Evolutionary conservation across 1,140 invertebrate genomes (phyloP), one percentile per base, ranked within the genome.

Genomic region (Drosophila navojoa): DNA sequence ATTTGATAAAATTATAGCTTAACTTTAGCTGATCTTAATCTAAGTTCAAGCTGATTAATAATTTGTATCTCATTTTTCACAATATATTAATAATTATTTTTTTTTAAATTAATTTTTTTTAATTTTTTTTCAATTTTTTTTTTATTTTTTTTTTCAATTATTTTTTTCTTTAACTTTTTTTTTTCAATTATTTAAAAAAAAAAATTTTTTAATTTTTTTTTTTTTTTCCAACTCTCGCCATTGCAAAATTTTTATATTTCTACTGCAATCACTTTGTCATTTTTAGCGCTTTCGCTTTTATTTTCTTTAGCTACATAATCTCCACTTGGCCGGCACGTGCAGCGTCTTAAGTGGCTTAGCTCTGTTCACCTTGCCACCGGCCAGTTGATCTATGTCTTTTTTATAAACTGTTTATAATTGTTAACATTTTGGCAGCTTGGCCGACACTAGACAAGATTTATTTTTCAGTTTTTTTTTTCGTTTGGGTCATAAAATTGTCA

Each of bases 331-430:
- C 22, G 53, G 70, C 81, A 87, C 81, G 81, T 87, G 81, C 75
- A 64, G 61, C 35, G 52, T 64, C 78, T 85, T 71, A 81, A 53
- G 44, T 40, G 9, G 53, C 57, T 74, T 57, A 70, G 35, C 64
- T 66, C 55, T 47, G 27, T 67, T 76, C 5, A 67, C 67, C 63
- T 70, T 72, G 62, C 62, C 71, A 63, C 42, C 75, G 71, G 63
- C 50, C 53, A 58, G 53, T 66, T 74, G 35, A 57, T 49, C 49
- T 75, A 61, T 74, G 64, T 71, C 16, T 44, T 52, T 40, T 63
- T 58, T 57, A 72, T 76, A 67, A 87, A 66, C 84, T 79, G 81
- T 84, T 86, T 68, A 77, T 86, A 84, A 81, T 77, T 79, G 61
- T 61, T 55, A 49, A 60, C 22, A 82, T 70, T 70, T 82, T 86